phyloP scores from a whole-genome alignment of 2,113 vertebrate genomes.

The Indicator indicator region DNA sequence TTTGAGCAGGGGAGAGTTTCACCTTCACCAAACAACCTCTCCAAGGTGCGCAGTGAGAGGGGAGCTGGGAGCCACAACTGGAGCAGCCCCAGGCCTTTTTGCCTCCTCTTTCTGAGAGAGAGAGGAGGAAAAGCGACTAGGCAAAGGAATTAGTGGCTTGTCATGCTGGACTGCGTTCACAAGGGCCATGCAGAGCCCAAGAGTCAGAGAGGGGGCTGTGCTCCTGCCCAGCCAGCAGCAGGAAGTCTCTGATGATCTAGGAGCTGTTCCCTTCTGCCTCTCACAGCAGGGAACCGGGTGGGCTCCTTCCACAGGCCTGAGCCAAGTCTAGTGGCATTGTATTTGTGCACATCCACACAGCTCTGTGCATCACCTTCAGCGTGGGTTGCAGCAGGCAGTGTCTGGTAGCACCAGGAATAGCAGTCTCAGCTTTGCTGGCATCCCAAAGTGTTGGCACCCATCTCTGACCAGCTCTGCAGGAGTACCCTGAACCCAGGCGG shows the following conservation, averaged over 20 bases:
- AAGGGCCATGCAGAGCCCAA: not conserved
- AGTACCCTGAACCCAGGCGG: not conserved
- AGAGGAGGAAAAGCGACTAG: not conserved
- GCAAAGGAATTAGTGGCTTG: not conserved
- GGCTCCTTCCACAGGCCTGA: not conserved
- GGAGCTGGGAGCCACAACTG: not conserved
- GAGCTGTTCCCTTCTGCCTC: not conserved
- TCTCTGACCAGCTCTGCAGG: not conserved
- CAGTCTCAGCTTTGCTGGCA: not conserved
- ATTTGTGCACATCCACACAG: not conserved
- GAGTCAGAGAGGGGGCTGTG: not conserved
- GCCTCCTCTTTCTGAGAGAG: not conserved
- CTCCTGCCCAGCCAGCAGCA: not conserved
- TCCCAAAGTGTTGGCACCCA: not conserved
- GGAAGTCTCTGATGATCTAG: not conserved
- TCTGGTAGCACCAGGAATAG: not conserved
- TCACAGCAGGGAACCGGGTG: not conserved
- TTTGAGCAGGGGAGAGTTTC: not conserved
- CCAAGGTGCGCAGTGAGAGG: rapidly evolving
- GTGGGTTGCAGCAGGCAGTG: not conserved
- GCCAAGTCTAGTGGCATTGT: not conserved
- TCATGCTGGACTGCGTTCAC: not conserved
- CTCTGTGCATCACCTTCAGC: not conserved
- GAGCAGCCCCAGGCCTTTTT: not conserved
- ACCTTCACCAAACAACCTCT: not conserved